Evolutionary conservation across 2,113 vertebrate species (phyloP).

Genomic region (Otolemur garnettii): DNA sequence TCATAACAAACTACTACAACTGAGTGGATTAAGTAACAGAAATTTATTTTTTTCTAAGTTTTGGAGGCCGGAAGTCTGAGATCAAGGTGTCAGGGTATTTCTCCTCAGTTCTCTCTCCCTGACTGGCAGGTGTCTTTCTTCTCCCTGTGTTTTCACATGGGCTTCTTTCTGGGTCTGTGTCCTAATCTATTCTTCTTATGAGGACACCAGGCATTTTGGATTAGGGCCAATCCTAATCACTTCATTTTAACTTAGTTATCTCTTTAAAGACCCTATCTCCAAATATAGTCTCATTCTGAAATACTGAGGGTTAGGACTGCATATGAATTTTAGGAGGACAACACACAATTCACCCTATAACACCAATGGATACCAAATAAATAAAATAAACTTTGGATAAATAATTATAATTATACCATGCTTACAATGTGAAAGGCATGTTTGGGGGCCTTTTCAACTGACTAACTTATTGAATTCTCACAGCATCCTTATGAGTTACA

Average conservation of each 20-base stretch:
- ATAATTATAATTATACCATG: neutral
- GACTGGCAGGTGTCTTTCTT: neutral
- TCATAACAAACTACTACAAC: neutral
- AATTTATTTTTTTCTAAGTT: neutral
- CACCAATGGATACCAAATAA: neutral
- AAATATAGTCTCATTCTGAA: neutral
- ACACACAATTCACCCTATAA: neutral
- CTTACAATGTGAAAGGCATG: neutral
- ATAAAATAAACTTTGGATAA: neutral
- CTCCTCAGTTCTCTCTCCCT: neutral
- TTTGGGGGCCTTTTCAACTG: neutral
- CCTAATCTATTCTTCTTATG: neutral
- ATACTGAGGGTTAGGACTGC: neutral
- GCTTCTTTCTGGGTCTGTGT: neutral
- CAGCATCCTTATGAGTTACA: neutral
- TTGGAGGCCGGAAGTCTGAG: neutral
- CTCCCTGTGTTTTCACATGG: neutral
- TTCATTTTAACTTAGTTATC: neutral
- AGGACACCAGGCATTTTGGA: neutral
- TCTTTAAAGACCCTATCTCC: constrained; percentile 23
- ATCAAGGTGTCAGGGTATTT: neutral
- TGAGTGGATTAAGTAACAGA: neutral
- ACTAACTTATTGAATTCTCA: neutral
- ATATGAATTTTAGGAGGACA: neutral
- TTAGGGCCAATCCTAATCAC: neutral